Evolutionary conservation across 2,888 invertebrate species (phyloP).

Genomic region (Ochropacha duplaris): DNA sequence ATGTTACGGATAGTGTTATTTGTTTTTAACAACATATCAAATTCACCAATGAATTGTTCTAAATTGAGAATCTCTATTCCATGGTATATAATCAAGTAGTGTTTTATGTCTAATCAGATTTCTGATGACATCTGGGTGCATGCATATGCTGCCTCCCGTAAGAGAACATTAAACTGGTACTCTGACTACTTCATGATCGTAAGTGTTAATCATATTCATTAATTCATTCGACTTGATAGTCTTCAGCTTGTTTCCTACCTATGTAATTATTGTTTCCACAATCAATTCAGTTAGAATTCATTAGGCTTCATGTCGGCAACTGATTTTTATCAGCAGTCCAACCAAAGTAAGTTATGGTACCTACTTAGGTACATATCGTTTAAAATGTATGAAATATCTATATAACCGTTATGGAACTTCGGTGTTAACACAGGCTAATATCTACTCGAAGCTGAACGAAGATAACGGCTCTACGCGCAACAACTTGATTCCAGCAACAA

Average conservation of each 20-base stretch:
- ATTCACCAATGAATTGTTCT: neutral
- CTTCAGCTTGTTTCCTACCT: no score
- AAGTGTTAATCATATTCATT: neutral
- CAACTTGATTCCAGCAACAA: slow-evolving; percentile 5
- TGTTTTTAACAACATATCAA: neutral
- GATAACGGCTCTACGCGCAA: neutral
- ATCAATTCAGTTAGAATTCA: no score
- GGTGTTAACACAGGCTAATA: neutral
- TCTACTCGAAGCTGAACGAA: neutral
- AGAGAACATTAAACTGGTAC: neutral
- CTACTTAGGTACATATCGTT: no score
- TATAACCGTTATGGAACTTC: neutral
- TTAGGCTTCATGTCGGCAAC: no score
- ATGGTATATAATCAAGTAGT: slow-evolving; percentile 2
- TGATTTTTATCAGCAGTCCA: no score
- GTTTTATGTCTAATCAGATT: neutral
- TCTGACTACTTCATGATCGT: neutral
- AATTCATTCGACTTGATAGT: neutral
- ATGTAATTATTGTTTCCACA: neutral
- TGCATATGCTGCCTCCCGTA: neutral
- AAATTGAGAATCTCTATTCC: neutral
- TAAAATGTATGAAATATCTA: neutral
- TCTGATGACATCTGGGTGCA: neutral
- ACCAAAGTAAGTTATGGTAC: no score
- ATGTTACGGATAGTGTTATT: neutral